Conservation (phyloP, 2,113 vertebrate species). For the Sorex fumeus region DNA sequence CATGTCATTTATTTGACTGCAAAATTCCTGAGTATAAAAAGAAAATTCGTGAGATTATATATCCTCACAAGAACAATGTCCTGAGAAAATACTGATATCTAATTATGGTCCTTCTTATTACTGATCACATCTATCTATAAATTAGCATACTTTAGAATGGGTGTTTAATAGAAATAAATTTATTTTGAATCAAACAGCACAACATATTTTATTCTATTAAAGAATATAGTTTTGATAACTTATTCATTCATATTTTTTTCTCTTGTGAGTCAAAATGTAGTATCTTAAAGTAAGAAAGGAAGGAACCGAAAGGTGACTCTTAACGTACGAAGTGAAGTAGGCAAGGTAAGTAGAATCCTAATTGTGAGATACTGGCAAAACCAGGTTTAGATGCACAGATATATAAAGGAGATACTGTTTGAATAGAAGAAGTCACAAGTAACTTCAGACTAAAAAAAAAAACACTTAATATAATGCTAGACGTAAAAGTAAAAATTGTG, state of each 20-base stretch:
- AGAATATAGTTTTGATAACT: neutral
- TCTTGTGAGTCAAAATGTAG: constrained; percentile 3
- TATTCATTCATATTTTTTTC: neutral
- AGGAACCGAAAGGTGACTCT: neutral
- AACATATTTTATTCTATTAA: neutral
- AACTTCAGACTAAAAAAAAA: neutral
- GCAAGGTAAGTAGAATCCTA: neutral
- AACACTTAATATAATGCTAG: neutral
- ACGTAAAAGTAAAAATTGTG: constrained; percentile 9
- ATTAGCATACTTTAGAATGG: neutral
- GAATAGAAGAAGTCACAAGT: neutral
- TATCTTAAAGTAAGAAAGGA: constrained; percentile 13
- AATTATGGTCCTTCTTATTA: neutral
- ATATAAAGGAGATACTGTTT: neutral
- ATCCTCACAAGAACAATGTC: neutral
- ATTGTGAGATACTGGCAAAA: neutral
- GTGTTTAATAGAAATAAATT: neutral
- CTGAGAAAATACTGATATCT: neutral
- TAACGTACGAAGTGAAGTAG: neutral
- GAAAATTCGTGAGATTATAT: neutral
- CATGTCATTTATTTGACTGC: neutral
- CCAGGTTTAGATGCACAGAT: neutral
- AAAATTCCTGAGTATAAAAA: constrained; percentile 5
- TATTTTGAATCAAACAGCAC: neutral
- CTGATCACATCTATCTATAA: neutral